These are phyloP conservation scores for Malurus elegans DNA, from an alignment of 2,113 vertebrate genomes.

Conservation along the genomic window DNA sequence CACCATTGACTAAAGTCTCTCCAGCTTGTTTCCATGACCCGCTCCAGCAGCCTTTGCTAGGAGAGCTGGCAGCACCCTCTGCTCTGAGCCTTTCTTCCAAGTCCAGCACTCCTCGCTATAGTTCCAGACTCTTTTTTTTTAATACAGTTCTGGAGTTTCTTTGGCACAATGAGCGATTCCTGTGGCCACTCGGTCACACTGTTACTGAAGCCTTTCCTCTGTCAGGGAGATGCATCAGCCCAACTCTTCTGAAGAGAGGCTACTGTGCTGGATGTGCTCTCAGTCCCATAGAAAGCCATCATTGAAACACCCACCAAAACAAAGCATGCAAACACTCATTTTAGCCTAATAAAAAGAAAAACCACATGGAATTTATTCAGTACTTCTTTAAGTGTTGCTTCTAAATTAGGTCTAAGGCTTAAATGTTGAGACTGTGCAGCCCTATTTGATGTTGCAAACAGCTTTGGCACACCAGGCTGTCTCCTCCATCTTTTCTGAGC, in stretches of 20 bases:
- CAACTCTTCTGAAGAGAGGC: neutral
- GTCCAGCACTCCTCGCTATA: neutral
- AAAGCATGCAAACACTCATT: neutral
- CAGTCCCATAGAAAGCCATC: neutral
- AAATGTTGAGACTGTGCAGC: neutral
- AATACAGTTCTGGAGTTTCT: neutral
- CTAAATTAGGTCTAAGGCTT: neutral
- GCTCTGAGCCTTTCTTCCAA: neutral
- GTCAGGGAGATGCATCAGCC: neutral
- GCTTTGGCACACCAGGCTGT: neutral
- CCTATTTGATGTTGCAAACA: neutral
- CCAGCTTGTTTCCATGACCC: neutral
- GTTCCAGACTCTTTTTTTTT: neutral
- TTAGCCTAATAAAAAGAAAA: neutral
- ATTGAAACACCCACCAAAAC: neutral
- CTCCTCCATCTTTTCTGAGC: slow-evolving; percentile 7
- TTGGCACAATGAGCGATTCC: neutral
- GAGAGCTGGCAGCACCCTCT: neutral
- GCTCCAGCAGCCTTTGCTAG: neutral
- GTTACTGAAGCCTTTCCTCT: neutral
- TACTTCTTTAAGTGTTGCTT: neutral
- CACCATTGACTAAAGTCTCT: neutral
- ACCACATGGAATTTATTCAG: neutral
- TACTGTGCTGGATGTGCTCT: neutral
- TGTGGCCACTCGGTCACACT: neutral